Evolutionary conservation across 2,888 invertebrate species (phyloP).

Genomic region (Lithophane ornitopus): DNA sequence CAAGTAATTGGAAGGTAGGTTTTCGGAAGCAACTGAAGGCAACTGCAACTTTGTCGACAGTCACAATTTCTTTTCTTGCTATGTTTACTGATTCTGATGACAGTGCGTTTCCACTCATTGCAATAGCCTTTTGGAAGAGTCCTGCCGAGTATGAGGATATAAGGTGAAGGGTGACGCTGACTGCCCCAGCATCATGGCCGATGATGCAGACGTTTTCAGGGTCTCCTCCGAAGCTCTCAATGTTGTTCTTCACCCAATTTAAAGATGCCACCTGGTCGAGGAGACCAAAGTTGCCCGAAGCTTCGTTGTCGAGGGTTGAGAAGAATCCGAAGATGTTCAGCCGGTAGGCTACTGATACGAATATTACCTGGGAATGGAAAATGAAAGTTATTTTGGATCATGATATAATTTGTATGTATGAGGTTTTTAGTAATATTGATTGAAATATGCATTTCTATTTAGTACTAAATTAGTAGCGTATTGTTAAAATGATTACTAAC

Average conservation of each 20-base stretch:
- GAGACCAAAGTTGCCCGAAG: slow-evolving; percentile 95
- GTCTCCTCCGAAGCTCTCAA: slow-evolving; percentile 94
- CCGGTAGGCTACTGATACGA: slow-evolving; percentile 95
- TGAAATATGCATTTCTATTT: background rate
- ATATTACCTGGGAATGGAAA: slow-evolving; percentile 91
- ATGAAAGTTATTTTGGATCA: background rate
- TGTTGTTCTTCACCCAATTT: slow-evolving; percentile 94
- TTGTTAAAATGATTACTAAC: too few species aligned
- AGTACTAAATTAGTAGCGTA: background rate
- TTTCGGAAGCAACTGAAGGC: slow-evolving; percentile 93
- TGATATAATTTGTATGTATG: background rate
- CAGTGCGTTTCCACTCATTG: slow-evolving; percentile 95
- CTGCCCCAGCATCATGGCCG: slow-evolving; percentile 95
- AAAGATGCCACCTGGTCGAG: slow-evolving; percentile 95
- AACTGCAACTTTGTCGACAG: slow-evolving; percentile 92
- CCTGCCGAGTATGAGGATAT: slow-evolving; percentile 92
- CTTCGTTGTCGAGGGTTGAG: slow-evolving; percentile 94
- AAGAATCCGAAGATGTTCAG: slow-evolving; percentile 96
- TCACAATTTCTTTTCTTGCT: slow-evolving; percentile 91
- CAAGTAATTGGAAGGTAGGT: slow-evolving; percentile 92
- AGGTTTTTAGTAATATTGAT: too few species aligned
- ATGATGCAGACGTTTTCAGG: slow-evolving; percentile 94
- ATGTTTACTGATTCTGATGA: slow-evolving; percentile 91
- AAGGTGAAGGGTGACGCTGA: slow-evolving; percentile 94
- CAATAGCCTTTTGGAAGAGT: slow-evolving; percentile 94